Base-by-base conservation (phyloP, 2,888 invertebrate genomes). In the Cryptocephalus primarius region DNA sequence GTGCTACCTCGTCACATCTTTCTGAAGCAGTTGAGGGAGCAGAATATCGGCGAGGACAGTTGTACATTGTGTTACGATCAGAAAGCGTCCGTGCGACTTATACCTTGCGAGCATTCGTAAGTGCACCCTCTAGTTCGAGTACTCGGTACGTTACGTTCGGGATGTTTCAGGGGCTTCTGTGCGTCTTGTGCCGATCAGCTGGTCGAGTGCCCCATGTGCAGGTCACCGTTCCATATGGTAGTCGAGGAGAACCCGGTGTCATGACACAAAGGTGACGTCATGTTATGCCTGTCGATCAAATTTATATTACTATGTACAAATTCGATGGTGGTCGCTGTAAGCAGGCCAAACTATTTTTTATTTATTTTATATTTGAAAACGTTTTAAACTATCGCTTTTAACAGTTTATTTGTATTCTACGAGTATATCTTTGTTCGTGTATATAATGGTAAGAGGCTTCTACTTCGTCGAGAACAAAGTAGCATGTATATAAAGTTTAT, bases 1-100 rank as follows among this genome's bases (percentile, higher is more conserved):
- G 83, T 94, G 51, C 73, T 92, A 60, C 94, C 93, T 2, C 78
- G 90, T 55, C 84, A 89, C 62, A 77, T 90, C 59, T 83, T 79
- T 62, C 69, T 92, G 60, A 83, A 85, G 59, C 77, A 83, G 59
- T 70, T 92, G 54, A 71, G 85, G 49, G 80, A 81, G 62, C 75
- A 85, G 40, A 83, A 82, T 60, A 82, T 87, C 31, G 76, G 79
- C 49, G 90, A 91, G 60, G 85, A 91, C 66, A 85, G 86, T 9
- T 94, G 93, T 71, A 86, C 85, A 1, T 72, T 94, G 43, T 94
- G 94, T 70, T 92, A 82, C 67, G 90, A 92, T 67, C 79, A 80
- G 53, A 78, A 78, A 55, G 88, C 89, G 1, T 77, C 80, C 48
- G 83, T 88, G 14, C 73, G 79, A 53, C 75, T 93, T 38, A 69